A percentile compares a stretch with the other conserved stretches of the same genome.
Evolutionary conservation across 92 coral and sea anemone species (phyloP).

Genomic region (Epizoanthus ramosus): DNA sequence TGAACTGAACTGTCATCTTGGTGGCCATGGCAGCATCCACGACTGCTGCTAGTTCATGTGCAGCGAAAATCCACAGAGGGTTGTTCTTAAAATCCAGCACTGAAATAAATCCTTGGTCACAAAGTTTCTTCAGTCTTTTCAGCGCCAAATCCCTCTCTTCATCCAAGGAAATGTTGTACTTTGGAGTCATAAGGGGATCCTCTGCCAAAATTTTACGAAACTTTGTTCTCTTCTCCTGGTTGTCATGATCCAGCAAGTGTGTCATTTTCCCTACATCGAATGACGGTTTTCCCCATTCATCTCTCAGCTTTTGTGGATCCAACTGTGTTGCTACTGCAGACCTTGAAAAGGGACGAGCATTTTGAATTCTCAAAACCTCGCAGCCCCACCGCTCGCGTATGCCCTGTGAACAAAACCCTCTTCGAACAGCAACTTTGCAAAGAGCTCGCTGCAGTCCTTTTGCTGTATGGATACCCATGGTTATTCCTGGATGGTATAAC

Average conservation of each 20-base stretch:
- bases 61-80: constrained; percentile 83
- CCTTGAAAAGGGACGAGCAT: constrained; percentile 45
- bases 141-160: constrained; percentile 81
- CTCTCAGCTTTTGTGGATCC: constrained; percentile 72
- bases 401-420: not conserved
- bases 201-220: constrained; percentile 70
- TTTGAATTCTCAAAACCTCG: constrained; percentile 1
- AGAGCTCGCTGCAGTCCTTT: constrained; percentile 23
- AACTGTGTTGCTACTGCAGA: constrained; percentile 45
- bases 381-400: not conserved
- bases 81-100: constrained; percentile 76
- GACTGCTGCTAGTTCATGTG: constrained; percentile 76
- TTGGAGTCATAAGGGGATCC: constrained; percentile 73
- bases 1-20: constrained; percentile 90
- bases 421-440: constrained; percentile 2
- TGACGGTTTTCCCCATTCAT: constrained; percentile 74
- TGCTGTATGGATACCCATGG: not conserved
- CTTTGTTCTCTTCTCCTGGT: constrained; percentile 73
- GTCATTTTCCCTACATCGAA: constrained; percentile 75
- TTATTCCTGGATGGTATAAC: not conserved
- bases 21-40: constrained; percentile 90
- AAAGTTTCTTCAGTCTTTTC: constrained; percentile 70
- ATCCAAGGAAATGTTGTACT: constrained; percentile 76
- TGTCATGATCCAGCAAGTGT: constrained; percentile 73
- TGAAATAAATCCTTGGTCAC: constrained; percentile 77